Percentiles rank a stretch among this genome's conserved stretches.
phyloP scores from a whole-genome alignment of 2,113 vertebrate species.

The Cynoglossus semilaevis region DNA sequence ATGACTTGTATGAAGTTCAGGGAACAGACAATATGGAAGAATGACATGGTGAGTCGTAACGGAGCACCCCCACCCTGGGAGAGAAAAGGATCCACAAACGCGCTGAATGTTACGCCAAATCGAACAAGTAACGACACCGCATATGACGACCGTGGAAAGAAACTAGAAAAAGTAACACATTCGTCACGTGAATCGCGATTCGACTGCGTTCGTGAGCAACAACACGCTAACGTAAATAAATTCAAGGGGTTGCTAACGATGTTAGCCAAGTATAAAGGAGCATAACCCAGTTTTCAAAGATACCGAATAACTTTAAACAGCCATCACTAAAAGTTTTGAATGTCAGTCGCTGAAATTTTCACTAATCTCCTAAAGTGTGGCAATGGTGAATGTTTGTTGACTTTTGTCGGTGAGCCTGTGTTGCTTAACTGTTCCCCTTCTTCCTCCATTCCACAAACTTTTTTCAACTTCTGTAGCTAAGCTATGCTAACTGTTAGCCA shows the following conservation, averaged over 20 bases:
- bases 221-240: conserved; percentile 20
- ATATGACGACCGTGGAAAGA: neutral
- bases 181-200: neutral
- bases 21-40: conserved; percentile 43
- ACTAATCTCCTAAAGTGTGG: too few species aligned
- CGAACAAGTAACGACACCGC: conserved; percentile 13
- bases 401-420: neutral
- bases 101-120: conserved; percentile 22
- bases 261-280: conserved; percentile 27
- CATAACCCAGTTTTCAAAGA: conserved; percentile 9
- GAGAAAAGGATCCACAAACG: conserved; percentile 18
- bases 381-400: neutral
- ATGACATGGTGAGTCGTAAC: conserved; percentile 6
- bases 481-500: conserved; percentile 56
- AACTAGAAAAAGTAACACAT: neutral
- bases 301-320: neutral
- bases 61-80: conserved; percentile 28
- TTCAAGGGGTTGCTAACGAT: conserved; percentile 48
- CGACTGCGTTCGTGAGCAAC: neutral
- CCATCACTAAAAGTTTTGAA: too few species aligned
- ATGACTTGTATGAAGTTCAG: conserved; percentile 9
- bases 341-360: too few species aligned
- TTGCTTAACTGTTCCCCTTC: conserved; percentile 12
- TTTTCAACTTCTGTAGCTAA: conserved; percentile 62
- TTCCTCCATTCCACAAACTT: conserved; percentile 63